Evolutionary conservation across 1,140 invertebrate species (phyloP), one percentile per base, ranked within the genome.

Genomic region (Alviniconcha marisindica): DNA sequence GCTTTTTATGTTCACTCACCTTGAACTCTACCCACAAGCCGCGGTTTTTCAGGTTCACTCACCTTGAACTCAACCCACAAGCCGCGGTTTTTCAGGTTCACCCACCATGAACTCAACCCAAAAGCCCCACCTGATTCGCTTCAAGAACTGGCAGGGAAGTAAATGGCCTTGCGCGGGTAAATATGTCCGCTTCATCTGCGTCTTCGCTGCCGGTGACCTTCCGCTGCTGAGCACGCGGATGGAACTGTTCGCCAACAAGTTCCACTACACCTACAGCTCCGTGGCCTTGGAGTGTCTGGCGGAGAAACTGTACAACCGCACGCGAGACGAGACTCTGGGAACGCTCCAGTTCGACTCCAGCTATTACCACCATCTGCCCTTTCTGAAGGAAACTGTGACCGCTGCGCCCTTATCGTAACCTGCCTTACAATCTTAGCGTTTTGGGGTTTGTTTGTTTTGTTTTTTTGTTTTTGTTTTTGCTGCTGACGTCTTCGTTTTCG

Each of bases 161-260:
- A 12, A 14, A 2, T 42, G 36, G 33, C 79, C 79, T 2, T 82
- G 84, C 42, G 40, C 80, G 18, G 60, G 76, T 69, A 60, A 76
- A 51, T 56, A 36, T 33, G 40, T 77, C 1, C 48, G 73, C 38
- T 36, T 28, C 4, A 76, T 84, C 15, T 84, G 83, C 56, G 77
- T 84, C 33, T 48, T 81, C 7, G 60, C 71, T 28, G 28, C 51
- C 31, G 78, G 78, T 77, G 79, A 84, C 82, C 83, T 93, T 0
- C 84, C 87, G 3, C 71, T 81, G 33, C 69, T 92, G 0, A 42
- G 42, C 0, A 44, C 69, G 18, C 36, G 86, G 54, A 85, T 44
- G n/a, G 83, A 90, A 73, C 77, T 92, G 31, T 90, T 92, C 82
- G 90, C 88, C 44, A 93, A 93, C 86, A 93, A 93, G 83, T 91